phyloP scores from a whole-genome alignment of 53 echinoderm and acorn worm species.

The Echinometra lucunter region DNA sequence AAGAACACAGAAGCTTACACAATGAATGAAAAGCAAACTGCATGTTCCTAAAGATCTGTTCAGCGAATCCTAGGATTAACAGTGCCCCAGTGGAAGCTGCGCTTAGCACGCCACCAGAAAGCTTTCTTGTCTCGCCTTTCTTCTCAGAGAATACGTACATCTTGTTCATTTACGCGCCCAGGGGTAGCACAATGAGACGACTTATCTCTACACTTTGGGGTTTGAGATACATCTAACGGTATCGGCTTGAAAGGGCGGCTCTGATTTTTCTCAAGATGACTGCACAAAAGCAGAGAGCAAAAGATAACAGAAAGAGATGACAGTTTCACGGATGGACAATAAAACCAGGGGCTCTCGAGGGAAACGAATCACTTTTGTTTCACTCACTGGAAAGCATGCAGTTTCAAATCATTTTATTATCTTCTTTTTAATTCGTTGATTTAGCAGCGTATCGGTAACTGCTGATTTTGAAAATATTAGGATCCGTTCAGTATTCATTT shows the following conservation, averaged over 20 bases:
- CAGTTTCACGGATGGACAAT: background rate
- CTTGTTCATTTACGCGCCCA: constrained; percentile 20
- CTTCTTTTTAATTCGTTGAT: background rate
- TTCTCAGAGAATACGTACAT: background rate
- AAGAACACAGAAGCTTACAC: constrained; percentile 47
- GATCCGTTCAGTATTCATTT: background rate
- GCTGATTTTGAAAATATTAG: background rate
- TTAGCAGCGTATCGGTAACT: background rate
- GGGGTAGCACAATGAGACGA: background rate
- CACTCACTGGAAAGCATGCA: background rate
- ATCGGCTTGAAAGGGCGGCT: background rate
- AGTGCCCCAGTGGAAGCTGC: background rate
- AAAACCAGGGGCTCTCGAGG: background rate
- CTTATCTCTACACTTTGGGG: background rate
- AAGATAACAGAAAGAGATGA: constrained; percentile 12
- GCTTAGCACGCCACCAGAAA: constrained; percentile 51
- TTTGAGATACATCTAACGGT: constrained; percentile 37
- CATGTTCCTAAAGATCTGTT: constrained; percentile 26
- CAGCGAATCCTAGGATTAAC: constrained; percentile 20
- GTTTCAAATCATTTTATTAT: background rate
- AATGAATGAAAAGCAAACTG: constrained; percentile 39
- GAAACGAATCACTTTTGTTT: background rate
- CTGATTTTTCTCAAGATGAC: constrained; percentile 9
- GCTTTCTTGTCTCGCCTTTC: constrained; percentile 5
- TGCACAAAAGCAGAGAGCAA: background rate